phyloP scores from a whole-genome alignment of 2,888 invertebrate species.

The Ichneumon xanthorius region DNA sequence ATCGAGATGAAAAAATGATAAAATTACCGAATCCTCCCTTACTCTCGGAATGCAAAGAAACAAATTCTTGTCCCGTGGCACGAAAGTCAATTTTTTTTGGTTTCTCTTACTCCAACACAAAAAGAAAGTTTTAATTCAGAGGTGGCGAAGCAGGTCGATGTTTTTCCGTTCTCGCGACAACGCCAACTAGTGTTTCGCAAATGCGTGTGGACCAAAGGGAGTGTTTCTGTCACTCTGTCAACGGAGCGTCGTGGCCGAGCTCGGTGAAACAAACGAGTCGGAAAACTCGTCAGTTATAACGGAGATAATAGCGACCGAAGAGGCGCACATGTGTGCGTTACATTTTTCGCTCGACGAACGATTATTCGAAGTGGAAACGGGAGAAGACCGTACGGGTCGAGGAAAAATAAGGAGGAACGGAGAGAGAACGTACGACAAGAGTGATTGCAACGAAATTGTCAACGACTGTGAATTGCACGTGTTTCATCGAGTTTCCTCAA shows the following conservation, averaged over 20 bases:
- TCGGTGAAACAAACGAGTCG: constrained; percentile 6
- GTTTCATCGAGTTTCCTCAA: constrained; percentile 11
- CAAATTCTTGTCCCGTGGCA: no score
- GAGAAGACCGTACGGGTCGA: background rate
- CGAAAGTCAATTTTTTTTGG: background rate
- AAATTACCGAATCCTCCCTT: no score
- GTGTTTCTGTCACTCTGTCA: constrained; percentile 8
- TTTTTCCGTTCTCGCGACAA: background rate
- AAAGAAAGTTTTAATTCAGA: background rate
- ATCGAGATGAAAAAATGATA: no score
- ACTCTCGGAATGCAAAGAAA: no score
- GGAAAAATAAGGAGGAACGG: background rate
- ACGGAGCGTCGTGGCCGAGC: background rate
- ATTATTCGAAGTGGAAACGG: background rate
- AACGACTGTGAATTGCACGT: constrained; percentile 5
- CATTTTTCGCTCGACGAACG: background rate
- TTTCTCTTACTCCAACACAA: background rate
- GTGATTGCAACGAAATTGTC: constrained; percentile 12
- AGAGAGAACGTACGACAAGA: background rate
- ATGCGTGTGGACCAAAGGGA: background rate
- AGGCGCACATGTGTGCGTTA: background rate
- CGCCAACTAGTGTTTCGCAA: background rate
- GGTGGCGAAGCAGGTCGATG: background rate
- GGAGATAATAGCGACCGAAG: constrained; percentile 8
- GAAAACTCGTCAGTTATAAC: constrained; percentile 15